Conservation (phyloP, 2,113 vertebrate species). For the Dromiciops gliroides region DNA sequence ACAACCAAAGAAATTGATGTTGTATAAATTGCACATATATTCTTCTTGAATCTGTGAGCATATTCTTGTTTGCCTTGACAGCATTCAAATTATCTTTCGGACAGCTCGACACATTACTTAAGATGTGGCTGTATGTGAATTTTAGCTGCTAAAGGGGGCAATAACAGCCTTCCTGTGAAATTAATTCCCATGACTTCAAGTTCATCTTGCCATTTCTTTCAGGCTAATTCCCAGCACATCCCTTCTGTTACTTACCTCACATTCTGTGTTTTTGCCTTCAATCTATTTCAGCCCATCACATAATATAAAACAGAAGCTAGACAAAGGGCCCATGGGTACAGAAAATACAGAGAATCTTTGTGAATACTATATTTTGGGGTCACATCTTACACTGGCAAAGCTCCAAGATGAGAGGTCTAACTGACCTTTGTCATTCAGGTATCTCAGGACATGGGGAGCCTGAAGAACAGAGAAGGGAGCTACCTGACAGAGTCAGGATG, state of each 20-base stretch:
- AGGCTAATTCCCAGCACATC: conserved; percentile 63
- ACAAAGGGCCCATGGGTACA: background rate
- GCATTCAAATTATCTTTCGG: conserved; percentile 85
- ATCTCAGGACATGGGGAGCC: background rate
- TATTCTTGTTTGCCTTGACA: conserved; percentile 87
- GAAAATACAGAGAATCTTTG: background rate
- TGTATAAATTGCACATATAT: conserved; percentile 85
- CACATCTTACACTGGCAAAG: background rate
- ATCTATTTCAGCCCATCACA: conserved; percentile 52
- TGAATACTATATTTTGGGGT: background rate
- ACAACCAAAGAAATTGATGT: conserved; percentile 83
- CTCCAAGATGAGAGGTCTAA: background rate
- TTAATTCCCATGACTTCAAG: conserved; percentile 77
- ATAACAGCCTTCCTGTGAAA: conserved; percentile 82
- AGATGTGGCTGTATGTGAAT: conserved; percentile 79
- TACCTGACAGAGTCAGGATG: conserved; percentile 7
- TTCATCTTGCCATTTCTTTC: conserved; percentile 70
- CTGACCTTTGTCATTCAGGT: conserved; percentile 27
- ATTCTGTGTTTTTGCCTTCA: conserved; percentile 51
- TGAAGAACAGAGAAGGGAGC: background rate
- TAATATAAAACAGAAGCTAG: background rate
- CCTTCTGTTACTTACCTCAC: conserved; percentile 48
- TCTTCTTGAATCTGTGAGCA: conserved; percentile 84
- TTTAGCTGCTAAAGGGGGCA: conserved; percentile 81
- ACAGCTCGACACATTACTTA: conserved; percentile 85